A percentile compares a stretch with the other conserved stretches of the same genome.
phyloP scores from a whole-genome alignment of 2,888 invertebrate genomes.

The Vannuccia rotundouncinata region DNA sequence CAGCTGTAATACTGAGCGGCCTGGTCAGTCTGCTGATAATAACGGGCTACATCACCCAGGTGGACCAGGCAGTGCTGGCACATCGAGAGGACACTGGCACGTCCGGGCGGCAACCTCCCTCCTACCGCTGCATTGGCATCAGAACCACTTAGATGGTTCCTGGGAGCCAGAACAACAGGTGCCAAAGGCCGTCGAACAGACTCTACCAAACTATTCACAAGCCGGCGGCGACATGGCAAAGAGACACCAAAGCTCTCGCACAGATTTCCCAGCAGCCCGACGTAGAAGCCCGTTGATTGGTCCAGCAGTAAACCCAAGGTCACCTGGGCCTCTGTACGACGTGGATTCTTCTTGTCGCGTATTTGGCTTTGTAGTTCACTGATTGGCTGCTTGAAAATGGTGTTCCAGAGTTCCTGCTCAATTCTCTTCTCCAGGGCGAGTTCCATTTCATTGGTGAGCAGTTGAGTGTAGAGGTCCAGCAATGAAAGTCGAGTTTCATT shows the following conservation, averaged over 20 bases:
- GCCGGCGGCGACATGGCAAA: constrained; percentile 44
- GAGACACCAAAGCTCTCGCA: neutral
- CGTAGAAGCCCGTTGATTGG: constrained; percentile 76
- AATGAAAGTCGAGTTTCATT: constrained; percentile 40
- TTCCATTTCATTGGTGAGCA: constrained; percentile 72
- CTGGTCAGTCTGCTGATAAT: constrained; percentile 71
- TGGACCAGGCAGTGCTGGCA: constrained; percentile 82
- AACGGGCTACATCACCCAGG: constrained; percentile 74
- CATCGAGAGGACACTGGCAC: constrained; percentile 70
- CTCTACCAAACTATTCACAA: constrained; percentile 59
- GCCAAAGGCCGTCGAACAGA: neutral
- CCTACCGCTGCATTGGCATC: neutral
- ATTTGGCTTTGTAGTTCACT: constrained; percentile 69
- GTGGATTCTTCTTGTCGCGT: constrained; percentile 73
- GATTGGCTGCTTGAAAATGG: constrained; percentile 79
- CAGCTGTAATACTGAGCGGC: constrained; percentile 72
- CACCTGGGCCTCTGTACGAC: constrained; percentile 69
- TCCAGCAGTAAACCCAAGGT: constrained; percentile 73
- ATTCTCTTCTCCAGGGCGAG: constrained; percentile 80
- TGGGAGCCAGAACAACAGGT: neutral
- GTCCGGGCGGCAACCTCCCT: neutral
- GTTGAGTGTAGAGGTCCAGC: constrained; percentile 60
- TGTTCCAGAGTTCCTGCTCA: constrained; percentile 80
- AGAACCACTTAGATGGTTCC: neutral
- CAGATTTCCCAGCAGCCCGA: constrained; percentile 56